Evolutionary conservation across 1,140 invertebrate genomes (phyloP).

Genomic region (Bombus impatiens): DNA sequence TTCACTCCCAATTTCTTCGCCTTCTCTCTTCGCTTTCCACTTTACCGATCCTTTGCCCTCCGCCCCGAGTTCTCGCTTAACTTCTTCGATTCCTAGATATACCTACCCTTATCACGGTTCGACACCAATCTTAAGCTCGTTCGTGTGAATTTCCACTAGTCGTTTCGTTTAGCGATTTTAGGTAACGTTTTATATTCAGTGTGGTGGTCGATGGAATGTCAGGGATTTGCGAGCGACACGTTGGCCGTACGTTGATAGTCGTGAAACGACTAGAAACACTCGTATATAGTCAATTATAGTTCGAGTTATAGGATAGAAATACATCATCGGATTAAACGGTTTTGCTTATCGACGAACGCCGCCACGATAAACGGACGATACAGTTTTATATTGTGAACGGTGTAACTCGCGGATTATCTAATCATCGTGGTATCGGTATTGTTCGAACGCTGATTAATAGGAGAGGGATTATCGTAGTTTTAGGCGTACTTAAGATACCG

Average conservation of each 20-base stretch:
- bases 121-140: slow-evolving; percentile 8
- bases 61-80: background rate
- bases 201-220: background rate
- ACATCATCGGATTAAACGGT: slow-evolving; percentile 25
- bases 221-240: too few species aligned
- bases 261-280: background rate
- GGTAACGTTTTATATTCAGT: background rate
- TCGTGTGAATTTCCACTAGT: background rate
- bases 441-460: background rate
- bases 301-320: background rate
- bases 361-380: slow-evolving; percentile 4
- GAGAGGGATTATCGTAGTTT: background rate
- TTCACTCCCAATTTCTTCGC: background rate
- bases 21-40: background rate
- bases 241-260: too few species aligned
- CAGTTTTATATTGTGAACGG: slow-evolving; percentile 12
- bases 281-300: background rate
- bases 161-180: background rate
- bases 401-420: slow-evolving; percentile 24
- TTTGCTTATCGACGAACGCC: slow-evolving; percentile 22
- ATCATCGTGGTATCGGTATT: slow-evolving; percentile 7
- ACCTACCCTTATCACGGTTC: background rate
- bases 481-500: background rate
- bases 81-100: slow-evolving; percentile 27
- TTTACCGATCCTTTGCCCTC: too few species aligned